Percentiles rank a stretch among this genome's conserved stretches.
Conservation (phyloP, 2,113 vertebrate genomes). For the Silurus meridionalis region DNA sequence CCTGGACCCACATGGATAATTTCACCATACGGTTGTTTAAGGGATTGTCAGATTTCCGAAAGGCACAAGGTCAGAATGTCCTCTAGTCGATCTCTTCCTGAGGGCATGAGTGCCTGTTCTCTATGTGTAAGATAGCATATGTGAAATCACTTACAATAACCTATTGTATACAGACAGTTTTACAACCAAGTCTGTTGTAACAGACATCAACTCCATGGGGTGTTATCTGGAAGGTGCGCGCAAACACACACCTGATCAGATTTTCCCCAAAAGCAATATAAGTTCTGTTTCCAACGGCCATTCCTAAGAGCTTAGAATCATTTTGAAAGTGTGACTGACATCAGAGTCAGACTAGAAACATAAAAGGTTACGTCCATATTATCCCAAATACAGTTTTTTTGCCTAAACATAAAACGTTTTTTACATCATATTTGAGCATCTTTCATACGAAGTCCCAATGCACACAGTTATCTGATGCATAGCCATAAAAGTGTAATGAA, state of each 20-base stretch:
- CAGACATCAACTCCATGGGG: constrained; percentile 59
- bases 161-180: constrained; percentile 37
- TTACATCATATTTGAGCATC: neutral
- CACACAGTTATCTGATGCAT: neutral
- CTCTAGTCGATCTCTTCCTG: neutral
- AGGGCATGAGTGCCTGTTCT: constrained; percentile 17
- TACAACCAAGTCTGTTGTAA: constrained; percentile 65
- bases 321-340: neutral
- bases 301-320: constrained; percentile 31
- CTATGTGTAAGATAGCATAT: neutral
- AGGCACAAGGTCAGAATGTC: neutral
- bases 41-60: neutral
- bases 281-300: constrained; percentile 45
- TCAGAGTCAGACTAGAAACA: neutral
- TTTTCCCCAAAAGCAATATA: constrained; percentile 37
- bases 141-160: neutral
- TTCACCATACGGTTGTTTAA: neutral
- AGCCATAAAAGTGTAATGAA: neutral
- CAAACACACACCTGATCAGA: constrained; percentile 59
- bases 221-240: constrained; percentile 65
- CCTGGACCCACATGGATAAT: neutral
- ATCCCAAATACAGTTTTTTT: neutral
- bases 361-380: neutral
- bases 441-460: neutral
- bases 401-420: neutral